Base-by-base conservation (phyloP, 2,888 invertebrate genomes). In the Leptinotarsa tumamoca region DNA sequence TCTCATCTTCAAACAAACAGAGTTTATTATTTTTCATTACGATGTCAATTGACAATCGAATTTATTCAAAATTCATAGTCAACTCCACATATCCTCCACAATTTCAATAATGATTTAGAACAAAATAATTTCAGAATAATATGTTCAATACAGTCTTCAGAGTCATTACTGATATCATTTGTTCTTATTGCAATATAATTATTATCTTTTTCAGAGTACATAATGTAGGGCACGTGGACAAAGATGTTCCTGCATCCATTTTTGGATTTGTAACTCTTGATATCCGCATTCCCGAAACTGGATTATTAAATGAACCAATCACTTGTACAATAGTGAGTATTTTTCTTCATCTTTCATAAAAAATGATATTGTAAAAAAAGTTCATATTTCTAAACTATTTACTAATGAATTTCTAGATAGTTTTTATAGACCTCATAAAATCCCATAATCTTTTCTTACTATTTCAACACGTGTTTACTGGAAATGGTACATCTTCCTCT, bases 211-310 rank as follows among this genome's bases (percentile, higher is more conserved):
- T 43, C 10, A 58, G 58, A 21, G 15, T 23, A 23, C 0, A 4
- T 14, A 14, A 58, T 23, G 58, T 58, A 58, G 58, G 23, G 14
- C 21, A 58, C 15, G 23, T 58, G 14, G 21, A 58, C 15, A 58
- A 23, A 58, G 23, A 58, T 2, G 15, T 23, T 23, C 58, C 58
- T 14, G 4, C 4, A 23, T 21, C 23, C 18, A 67, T 67, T 21
- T 50, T 50, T 21, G 67, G 67, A 49, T 13, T 67, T 50, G 51
- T n/a, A 7, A 67, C 43, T 10, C 51, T 67, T 21, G 51, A 67
- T 67, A 10, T 67, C 5, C 67, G 67, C 21, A 21, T 50, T 17
- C 67, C 67, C 21, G 67, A 67, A 17, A 49, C 23, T 67, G 51
- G 67, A 14, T 23, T 67, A 3, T 51, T 67, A 13, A 0, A 13